A percentile compares a stretch with the other conserved stretches of the same genome.
Evolutionary conservation across 2,888 invertebrate genomes (phyloP).

Genomic region (Hypomecis atomaria): DNA sequence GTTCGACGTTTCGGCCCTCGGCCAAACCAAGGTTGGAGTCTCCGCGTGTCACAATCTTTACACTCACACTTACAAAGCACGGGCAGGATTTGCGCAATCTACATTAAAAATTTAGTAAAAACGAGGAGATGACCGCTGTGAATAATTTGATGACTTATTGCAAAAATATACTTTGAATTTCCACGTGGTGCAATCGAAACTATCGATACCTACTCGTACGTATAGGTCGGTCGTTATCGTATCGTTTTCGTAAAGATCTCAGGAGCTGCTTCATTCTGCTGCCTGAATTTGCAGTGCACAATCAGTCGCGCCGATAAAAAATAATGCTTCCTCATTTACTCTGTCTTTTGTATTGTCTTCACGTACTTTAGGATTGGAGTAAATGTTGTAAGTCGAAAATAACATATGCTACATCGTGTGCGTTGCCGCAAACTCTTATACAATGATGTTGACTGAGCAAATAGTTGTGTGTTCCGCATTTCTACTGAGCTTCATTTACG

Average conservation of each 20-base stretch:
- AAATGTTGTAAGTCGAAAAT: constrained; percentile 82
- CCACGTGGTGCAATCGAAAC: constrained; percentile 37
- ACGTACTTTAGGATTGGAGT: constrained; percentile 79
- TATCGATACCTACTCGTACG: neutral
- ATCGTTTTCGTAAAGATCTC: constrained; percentile 31
- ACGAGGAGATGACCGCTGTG: constrained; percentile 50
- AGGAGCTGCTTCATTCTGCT: constrained; percentile 3
- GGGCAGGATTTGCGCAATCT: constrained; percentile 58
- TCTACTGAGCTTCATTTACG: constrained; percentile 81
- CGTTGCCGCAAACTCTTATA: constrained; percentile 81
- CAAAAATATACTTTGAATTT: constrained; percentile 48
- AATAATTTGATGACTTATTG: constrained; percentile 51
- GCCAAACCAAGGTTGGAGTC: constrained; percentile 54
- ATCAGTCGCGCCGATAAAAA: constrained; percentile 33
- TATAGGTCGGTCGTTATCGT: constrained; percentile 21
- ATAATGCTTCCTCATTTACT: constrained; percentile 53
- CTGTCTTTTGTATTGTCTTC: constrained; percentile 73
- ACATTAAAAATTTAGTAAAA: constrained; percentile 51
- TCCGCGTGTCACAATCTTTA: constrained; percentile 60
- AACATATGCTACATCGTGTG: constrained; percentile 77
- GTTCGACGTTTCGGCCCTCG: constrained; percentile 23
- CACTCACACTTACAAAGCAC: constrained; percentile 52
- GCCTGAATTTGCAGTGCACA: constrained; percentile 21
- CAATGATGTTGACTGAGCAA: constrained; percentile 83
- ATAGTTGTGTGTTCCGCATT: constrained; percentile 84